A percentile compares a stretch with the other conserved stretches of the same genome.
phyloP scores from a whole-genome alignment of 1,140 invertebrate species.

The Drosophila kepulauana region DNA sequence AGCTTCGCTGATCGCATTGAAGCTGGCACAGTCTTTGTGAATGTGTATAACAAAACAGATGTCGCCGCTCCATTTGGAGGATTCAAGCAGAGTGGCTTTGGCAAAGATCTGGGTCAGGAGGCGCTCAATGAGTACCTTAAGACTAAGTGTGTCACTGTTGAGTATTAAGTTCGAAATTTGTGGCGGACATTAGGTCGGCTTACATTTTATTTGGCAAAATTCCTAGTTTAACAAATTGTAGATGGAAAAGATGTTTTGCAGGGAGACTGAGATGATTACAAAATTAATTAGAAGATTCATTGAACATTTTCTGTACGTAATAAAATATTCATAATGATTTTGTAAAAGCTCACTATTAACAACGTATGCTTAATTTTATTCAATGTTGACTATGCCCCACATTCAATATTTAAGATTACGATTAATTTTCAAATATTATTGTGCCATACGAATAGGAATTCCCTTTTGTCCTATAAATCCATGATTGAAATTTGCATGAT shows the following conservation, averaged over 20 bases:
- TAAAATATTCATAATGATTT: too few relatives aligned
- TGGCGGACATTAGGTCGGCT: too few relatives aligned
- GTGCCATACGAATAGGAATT: background rate
- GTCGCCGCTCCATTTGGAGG: conserved; percentile 98
- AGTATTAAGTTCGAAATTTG: conserved; percentile 89
- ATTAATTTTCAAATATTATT: background rate
- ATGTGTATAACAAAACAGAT: conserved; percentile 99
- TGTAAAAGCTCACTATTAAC: too few relatives aligned
- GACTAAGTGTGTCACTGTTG: conserved; percentile 97
- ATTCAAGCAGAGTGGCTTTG: conserved; percentile 98
- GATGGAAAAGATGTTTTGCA: too few relatives aligned
- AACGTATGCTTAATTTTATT: too few relatives aligned
- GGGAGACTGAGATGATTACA: too few relatives aligned
- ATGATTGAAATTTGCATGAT: background rate
- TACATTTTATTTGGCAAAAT: background rate
- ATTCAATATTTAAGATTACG: background rate
- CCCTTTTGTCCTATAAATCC: background rate
- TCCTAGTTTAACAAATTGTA: background rate
- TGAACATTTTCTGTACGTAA: too few relatives aligned
- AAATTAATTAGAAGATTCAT: too few relatives aligned
- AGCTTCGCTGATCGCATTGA: conserved; percentile 94
- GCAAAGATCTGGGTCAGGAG: conserved; percentile 97
- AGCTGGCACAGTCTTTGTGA: conserved; percentile 97
- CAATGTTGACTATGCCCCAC: too few relatives aligned
- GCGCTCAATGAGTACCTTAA: conserved; percentile 98